A percentile compares a stretch with the other conserved stretches of the same genome.
Conservation (phyloP, 2,888 invertebrate genomes). For the Chaetogeoica ovagalla region DNA sequence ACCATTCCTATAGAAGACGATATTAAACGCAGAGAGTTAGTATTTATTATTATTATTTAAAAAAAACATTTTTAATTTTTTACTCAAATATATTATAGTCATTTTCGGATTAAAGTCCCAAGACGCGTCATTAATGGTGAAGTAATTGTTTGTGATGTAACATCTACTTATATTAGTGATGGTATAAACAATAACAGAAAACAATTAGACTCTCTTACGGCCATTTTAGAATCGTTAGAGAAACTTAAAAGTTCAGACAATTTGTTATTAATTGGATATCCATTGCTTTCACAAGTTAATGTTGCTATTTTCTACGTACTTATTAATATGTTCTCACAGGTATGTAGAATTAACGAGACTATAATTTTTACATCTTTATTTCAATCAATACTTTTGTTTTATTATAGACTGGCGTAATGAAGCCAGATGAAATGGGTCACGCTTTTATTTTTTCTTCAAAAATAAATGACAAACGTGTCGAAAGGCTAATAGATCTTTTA, state of each 20-base stretch:
- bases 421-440: too few relatives aligned
- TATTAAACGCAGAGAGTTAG: too few relatives aligned
- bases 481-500: slow-evolving; percentile 33
- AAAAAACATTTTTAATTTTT: too few relatives aligned
- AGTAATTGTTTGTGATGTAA: slow-evolving; percentile 41
- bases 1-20: too few relatives aligned
- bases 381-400: too few relatives aligned
- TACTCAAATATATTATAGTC: too few relatives aligned
- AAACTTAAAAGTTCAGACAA: slow-evolving; percentile 53
- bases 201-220: slow-evolving; percentile 29
- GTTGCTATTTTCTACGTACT: slow-evolving; percentile 67
- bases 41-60: too few relatives aligned
- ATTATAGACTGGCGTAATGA: too few relatives aligned
- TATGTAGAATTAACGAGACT: too few relatives aligned
- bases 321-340: too few relatives aligned
- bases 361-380: too few relatives aligned
- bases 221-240: slow-evolving; percentile 31
- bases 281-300: slow-evolving; percentile 68
- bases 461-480: background rate
- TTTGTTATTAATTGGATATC: slow-evolving; percentile 61
- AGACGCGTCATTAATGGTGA: slow-evolving; percentile 6
- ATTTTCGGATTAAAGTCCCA: slow-evolving; percentile 43
- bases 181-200: slow-evolving; percentile 37
- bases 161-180: slow-evolving; percentile 39
- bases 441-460: slow-evolving; percentile 43